Percentiles rank a stretch among this genome's conserved stretches.
Conservation (phyloP, 2,113 vertebrate genomes). For the Pimephales promelas region DNA sequence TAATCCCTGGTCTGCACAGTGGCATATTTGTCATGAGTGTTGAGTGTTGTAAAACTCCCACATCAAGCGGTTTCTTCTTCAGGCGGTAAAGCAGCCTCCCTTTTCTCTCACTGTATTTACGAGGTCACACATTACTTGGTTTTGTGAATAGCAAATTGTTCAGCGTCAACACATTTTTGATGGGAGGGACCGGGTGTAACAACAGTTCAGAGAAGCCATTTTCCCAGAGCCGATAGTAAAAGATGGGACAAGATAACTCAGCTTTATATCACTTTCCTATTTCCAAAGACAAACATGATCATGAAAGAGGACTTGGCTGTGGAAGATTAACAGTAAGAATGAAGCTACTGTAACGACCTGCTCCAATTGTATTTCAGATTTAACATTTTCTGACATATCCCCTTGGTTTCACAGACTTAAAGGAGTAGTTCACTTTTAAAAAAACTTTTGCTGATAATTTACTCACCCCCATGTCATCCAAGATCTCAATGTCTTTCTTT, state of each 20-base stretch:
- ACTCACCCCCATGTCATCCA: too few relatives aligned
- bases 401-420: too few relatives aligned
- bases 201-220: constrained; percentile 67
- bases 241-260: constrained; percentile 39
- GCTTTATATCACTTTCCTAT: constrained; percentile 55
- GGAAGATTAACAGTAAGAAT: constrained; percentile 58
- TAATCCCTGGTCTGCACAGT: background rate
- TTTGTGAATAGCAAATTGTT: constrained; percentile 66
- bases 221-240: constrained; percentile 64
- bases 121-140: constrained; percentile 64
- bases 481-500: too few relatives aligned
- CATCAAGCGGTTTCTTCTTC: background rate
- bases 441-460: too few relatives aligned
- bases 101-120: constrained; percentile 63
- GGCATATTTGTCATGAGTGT: background rate
- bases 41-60: background rate
- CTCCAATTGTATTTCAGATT: background rate
- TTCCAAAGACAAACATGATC: constrained; percentile 66
- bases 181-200: constrained; percentile 64
- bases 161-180: constrained; percentile 59
- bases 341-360: constrained; percentile 22
- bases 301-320: constrained; percentile 59
- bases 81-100: background rate
- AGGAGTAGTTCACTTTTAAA: too few relatives aligned
- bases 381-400: background rate